phyloP scores from a whole-genome alignment of 2,797 vertebrate species.

The Sarcophilus harrisii region DNA sequence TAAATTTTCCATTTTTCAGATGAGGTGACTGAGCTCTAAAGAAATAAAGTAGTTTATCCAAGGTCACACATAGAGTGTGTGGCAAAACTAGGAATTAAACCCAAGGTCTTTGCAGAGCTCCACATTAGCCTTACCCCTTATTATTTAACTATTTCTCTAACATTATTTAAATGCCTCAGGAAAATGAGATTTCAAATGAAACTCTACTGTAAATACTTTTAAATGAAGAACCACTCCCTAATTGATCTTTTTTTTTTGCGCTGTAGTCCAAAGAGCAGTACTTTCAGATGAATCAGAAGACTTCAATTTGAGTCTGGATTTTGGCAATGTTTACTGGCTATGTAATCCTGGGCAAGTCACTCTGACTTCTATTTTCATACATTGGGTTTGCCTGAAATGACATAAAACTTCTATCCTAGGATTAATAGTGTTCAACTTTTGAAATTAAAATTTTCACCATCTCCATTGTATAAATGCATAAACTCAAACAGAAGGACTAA shows the following conservation, averaged over 20 bases:
- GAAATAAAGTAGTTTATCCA: not conserved
- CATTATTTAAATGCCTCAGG: not conserved
- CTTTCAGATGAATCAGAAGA: not conserved
- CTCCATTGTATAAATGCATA: constrained; percentile 39
- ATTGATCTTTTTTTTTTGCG: not conserved
- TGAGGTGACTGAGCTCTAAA: not conserved
- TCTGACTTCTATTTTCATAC: not conserved
- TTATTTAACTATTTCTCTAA: not conserved
- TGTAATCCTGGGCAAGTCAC: not conserved
- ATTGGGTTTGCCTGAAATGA: not conserved
- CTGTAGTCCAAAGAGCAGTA: not conserved
- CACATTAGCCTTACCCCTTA: not conserved
- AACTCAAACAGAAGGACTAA: constrained; percentile 31
- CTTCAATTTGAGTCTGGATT: constrained; percentile 45
- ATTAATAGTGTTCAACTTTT: constrained; percentile 10
- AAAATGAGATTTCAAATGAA: not conserved
- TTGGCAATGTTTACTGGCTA: constrained; percentile 39
- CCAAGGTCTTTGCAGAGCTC: not conserved
- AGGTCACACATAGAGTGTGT: not conserved
- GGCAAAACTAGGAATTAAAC: not conserved
- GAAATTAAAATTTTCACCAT: constrained; percentile 31
- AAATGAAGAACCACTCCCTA: not conserved
- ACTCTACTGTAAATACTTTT: not conserved
- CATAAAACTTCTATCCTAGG: constrained; percentile 10
- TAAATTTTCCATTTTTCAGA: not conserved